A percentile compares a stretch with the other conserved stretches of the same genome.
Evolutionary conservation across 2,888 invertebrate species (phyloP).

Genomic region (Cataglyphis altisquamis): DNA sequence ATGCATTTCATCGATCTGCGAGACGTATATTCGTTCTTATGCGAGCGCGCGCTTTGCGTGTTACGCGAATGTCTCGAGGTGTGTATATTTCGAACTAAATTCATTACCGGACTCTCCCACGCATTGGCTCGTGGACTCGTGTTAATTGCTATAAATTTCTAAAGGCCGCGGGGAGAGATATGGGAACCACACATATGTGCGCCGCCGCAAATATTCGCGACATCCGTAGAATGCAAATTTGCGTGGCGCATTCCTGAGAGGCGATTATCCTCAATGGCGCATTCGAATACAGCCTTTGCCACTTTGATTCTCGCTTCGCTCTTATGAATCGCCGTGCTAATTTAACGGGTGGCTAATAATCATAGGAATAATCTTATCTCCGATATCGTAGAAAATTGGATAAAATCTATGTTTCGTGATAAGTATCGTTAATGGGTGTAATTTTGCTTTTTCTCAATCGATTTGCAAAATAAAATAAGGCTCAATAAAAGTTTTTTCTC

Average conservation of each 20-base stretch:
- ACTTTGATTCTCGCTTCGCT: slow-evolving; percentile 41
- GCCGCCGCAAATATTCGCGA: slow-evolving; percentile 72
- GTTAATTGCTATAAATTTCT: slow-evolving; percentile 53
- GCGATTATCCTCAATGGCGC: slow-evolving; percentile 72
- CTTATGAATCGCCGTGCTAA: slow-evolving; percentile 32
- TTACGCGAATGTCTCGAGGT: not conserved
- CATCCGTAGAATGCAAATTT: slow-evolving; percentile 83
- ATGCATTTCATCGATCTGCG: not conserved
- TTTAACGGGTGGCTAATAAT: slow-evolving; percentile 20
- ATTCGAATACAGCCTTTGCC: slow-evolving; percentile 51
- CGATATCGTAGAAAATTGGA: not conserved
- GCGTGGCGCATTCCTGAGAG: slow-evolving; percentile 75
- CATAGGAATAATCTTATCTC: not conserved
- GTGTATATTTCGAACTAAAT: slow-evolving; percentile 8
- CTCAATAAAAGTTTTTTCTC: not conserved
- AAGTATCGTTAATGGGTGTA: not conserved
- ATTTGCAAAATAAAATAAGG: not conserved
- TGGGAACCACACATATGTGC: slow-evolving; percentile 56
- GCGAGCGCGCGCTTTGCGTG: not conserved
- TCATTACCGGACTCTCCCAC: slow-evolving; percentile 30
- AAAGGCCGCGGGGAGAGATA: slow-evolving; percentile 49
- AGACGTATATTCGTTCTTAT: not conserved
- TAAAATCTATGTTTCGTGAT: not conserved
- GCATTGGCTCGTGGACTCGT: slow-evolving; percentile 7
- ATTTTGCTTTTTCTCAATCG: not conserved